phyloP scores from a whole-genome alignment of 2,113 vertebrate species.

The Channa maculata region DNA sequence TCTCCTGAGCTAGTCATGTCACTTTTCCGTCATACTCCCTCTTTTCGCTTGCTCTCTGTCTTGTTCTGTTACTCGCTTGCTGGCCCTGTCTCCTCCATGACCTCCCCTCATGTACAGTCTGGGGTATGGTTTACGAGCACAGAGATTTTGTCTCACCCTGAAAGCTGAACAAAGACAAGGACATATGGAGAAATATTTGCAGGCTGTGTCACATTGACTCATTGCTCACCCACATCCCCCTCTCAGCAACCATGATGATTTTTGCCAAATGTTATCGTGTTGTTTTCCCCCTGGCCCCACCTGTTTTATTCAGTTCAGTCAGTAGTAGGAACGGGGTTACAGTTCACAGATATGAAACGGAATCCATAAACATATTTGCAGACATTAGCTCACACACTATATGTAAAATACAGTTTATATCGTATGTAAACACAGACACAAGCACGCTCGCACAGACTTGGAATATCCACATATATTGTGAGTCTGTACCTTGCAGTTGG shows the following conservation, averaged over 20 bases:
- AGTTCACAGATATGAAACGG: conserved; percentile 50
- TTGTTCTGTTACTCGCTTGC: conserved; percentile 27
- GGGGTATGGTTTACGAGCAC: conserved; percentile 48
- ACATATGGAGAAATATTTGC: conserved; percentile 54
- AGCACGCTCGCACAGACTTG: conserved; percentile 34
- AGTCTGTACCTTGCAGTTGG: conserved; percentile 55
- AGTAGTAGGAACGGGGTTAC: conserved; percentile 48
- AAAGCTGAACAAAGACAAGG: conserved; percentile 66
- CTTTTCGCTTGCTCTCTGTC: conserved; percentile 16
- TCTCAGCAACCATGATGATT: conserved; percentile 29
- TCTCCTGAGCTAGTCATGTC: conserved; percentile 41
- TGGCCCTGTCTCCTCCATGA: conserved; percentile 17
- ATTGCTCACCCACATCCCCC: conserved; percentile 50
- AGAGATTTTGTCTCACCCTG: conserved; percentile 49
- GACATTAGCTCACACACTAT: conserved; percentile 39
- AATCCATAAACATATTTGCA: conserved; percentile 39
- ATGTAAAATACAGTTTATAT: conserved; percentile 50
- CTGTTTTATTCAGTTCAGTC: conserved; percentile 56
- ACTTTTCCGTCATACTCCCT: conserved; percentile 14
- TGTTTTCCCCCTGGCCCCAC: background rate
- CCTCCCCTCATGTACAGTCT: conserved; percentile 47
- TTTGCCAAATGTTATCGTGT: conserved; percentile 67
- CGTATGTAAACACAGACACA: conserved; percentile 8
- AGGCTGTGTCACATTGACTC: conserved; percentile 63
- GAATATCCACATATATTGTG: conserved; percentile 43